Percentiles rank a stretch among this genome's conserved stretches.
phyloP scores from a whole-genome alignment of 2,113 vertebrate genomes.

The Periophthalmodon schlosseri region DNA sequence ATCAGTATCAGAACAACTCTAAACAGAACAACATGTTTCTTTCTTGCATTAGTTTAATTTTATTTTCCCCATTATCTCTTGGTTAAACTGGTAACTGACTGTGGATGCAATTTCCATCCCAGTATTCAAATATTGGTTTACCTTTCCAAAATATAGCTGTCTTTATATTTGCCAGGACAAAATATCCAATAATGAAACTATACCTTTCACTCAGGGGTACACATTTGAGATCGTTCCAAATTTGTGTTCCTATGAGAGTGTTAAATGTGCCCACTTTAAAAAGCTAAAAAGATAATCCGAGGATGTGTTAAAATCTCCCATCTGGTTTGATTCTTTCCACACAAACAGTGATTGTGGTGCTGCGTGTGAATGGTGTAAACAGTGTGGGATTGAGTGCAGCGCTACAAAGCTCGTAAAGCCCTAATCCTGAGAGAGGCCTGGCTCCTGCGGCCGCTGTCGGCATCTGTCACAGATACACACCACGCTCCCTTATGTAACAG shows the following conservation, averaged over 20 bases:
- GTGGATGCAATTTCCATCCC: no score
- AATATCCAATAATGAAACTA: no score
- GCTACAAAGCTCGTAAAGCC: constrained; percentile 49
- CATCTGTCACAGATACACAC: constrained; percentile 65
- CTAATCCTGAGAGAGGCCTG: constrained; percentile 56
- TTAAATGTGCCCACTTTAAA: neutral
- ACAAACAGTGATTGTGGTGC: constrained; percentile 30
- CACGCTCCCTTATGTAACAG: constrained; percentile 59
- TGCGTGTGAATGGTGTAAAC: constrained; percentile 49
- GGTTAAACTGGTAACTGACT: no score
- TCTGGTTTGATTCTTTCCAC: constrained; percentile 41
- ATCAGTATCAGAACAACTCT: no score
- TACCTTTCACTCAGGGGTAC: neutral
- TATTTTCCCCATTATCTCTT: no score
- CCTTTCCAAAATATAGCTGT: no score
- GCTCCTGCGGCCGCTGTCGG: constrained; percentile 56
- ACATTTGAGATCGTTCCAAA: no score
- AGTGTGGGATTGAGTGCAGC: constrained; percentile 48
- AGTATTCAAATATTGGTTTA: no score
- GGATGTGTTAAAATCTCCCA: neutral
- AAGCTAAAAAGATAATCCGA: neutral
- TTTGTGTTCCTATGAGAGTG: no score
- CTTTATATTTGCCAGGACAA: no score
- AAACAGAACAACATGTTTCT: no score
- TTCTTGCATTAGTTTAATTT: no score